phyloP scores from a whole-genome alignment of 2,888 invertebrate genomes.

The Mantis religiosa region DNA sequence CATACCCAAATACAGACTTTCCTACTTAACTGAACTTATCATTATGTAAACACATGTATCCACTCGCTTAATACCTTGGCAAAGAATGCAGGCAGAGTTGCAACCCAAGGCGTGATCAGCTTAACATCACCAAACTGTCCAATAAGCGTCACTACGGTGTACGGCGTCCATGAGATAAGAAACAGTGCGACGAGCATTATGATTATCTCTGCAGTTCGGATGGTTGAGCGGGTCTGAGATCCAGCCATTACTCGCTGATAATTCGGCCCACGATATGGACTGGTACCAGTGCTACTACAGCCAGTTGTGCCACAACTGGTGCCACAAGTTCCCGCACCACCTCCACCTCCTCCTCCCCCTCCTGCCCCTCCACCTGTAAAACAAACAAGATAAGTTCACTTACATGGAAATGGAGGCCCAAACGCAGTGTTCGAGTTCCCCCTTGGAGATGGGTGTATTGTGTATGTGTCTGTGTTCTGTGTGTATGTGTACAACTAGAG shows the following conservation, averaged over 20 bases:
- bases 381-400: not conserved
- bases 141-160: constrained; percentile 45
- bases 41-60: too few relatives aligned
- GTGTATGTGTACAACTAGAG: too few relatives aligned
- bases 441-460: too few relatives aligned
- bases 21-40: too few relatives aligned
- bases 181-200: constrained; percentile 43
- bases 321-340: not conserved
- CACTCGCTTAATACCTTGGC: constrained; percentile 40
- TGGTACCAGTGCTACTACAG: not conserved
- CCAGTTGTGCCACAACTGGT: not conserved
- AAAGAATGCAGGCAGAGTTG: constrained; percentile 45
- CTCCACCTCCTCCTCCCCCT: too few relatives aligned
- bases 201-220: constrained; percentile 42
- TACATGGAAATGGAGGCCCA: too few relatives aligned
- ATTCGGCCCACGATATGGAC: not conserved
- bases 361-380: not conserved
- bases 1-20: too few relatives aligned
- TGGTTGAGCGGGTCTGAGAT: constrained; percentile 25
- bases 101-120: constrained; percentile 41
- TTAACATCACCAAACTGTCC: constrained; percentile 43
- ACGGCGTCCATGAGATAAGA: constrained; percentile 47
- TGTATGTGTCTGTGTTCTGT: too few relatives aligned
- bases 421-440: too few relatives aligned
- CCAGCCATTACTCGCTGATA: not conserved